Evolutionary conservation across 2,797 vertebrate species (phyloP).

Genomic region (Hippoglossus hippoglossus): DNA sequence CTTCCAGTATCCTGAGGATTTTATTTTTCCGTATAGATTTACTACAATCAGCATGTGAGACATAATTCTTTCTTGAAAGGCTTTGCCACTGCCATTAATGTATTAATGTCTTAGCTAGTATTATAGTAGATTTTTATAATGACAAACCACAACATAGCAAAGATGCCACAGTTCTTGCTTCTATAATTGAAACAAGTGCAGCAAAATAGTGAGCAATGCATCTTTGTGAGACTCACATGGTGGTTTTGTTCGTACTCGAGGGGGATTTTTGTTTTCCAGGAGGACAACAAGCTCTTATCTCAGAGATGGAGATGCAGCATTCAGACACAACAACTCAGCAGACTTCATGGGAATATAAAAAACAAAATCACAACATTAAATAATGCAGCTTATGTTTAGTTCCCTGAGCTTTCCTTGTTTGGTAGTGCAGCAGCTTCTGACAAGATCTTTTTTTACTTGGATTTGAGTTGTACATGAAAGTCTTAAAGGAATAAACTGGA

Average conservation of each 20-base stretch:
- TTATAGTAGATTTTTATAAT: conserved; percentile 13
- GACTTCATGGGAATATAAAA: neutral
- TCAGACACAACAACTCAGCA: conserved; percentile 8
- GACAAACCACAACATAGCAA: conserved; percentile 1
- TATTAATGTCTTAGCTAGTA: conserved; percentile 20
- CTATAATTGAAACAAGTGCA: conserved; percentile 15
- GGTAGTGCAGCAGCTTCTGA: neutral
- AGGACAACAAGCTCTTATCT: no score
- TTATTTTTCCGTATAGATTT: conserved; percentile 12
- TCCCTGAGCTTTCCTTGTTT: neutral
- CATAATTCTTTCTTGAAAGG: conserved; percentile 12
- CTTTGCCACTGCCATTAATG: conserved; percentile 18
- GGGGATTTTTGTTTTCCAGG: conserved; percentile 8
- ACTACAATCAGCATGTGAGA: conserved; percentile 8
- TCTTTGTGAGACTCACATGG: conserved; percentile 28
- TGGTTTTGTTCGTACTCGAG: conserved; percentile 14
- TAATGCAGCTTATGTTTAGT: neutral
- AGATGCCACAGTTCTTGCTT: conserved; percentile 5
- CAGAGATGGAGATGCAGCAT: neutral
- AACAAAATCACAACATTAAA: conserved; percentile 2
- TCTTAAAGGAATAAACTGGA: neutral
- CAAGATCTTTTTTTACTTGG: neutral
- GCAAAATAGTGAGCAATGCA: conserved; percentile 11
- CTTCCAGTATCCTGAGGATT: conserved; percentile 35
- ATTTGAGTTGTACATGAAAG: neutral